Evolutionary conservation across 1,140 invertebrate species (phyloP).

Genomic region (Metaphire vulgaris): DNA sequence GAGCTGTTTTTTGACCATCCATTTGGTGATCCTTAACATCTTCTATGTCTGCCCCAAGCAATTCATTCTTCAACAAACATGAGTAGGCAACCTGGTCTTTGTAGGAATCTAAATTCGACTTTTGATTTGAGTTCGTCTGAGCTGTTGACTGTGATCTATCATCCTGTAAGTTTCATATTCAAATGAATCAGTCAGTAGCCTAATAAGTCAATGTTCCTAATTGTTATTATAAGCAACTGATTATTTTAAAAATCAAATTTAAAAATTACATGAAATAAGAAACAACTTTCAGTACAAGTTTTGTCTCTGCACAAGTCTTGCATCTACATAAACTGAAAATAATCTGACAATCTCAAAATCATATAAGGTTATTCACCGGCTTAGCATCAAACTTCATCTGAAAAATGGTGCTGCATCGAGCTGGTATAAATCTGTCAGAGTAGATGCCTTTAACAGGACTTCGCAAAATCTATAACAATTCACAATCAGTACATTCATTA

Average conservation of each 20-base stretch:
- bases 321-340: no score
- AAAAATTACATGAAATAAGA: not conserved
- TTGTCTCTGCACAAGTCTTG: no score
- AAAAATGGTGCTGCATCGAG: slow-evolving; percentile 78
- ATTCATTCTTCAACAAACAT: slow-evolving; percentile 79
- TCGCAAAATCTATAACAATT: slow-evolving; percentile 24
- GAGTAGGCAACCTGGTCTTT: slow-evolving; percentile 70
- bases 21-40: slow-evolving; percentile 59
- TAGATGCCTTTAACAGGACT: slow-evolving; percentile 51
- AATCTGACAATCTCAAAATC: not conserved
- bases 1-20: not conserved
- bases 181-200: not conserved
- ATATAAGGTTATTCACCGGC: not conserved
- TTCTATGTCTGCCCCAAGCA: slow-evolving; percentile 73
- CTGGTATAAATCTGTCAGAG: slow-evolving; percentile 78
- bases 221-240: no score
- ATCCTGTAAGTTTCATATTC: not conserved
- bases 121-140: not conserved
- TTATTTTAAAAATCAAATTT: no score
- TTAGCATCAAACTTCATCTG: slow-evolving; percentile 71
- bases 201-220: no score
- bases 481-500: no score
- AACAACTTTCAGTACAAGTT: not conserved
- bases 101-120: not conserved
- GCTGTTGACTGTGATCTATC: not conserved